phyloP scores from a whole-genome alignment of 1,140 invertebrate genomes.

The Coenobita brevimanus region DNA sequence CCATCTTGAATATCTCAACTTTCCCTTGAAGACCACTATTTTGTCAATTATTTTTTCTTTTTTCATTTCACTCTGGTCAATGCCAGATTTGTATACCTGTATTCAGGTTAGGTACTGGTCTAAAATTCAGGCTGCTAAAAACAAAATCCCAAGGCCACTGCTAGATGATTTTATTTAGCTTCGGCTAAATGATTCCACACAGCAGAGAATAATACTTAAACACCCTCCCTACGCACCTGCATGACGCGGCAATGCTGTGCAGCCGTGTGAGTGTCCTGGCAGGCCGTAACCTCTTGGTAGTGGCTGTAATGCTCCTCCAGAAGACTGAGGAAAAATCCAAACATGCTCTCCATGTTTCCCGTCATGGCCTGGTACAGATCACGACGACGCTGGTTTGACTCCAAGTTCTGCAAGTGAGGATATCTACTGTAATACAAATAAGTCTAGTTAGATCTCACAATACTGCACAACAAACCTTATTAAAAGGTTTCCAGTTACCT shows the following conservation, averaged over 20 bases:
- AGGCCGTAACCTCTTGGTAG: constrained; percentile 31
- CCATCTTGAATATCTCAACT: too few relatives aligned
- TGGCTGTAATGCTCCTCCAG: constrained; percentile 85
- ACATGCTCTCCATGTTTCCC: constrained; percentile 88
- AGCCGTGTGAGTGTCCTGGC: constrained; percentile 75
- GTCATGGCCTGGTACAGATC: constrained; percentile 91
- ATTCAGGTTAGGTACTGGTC: too few relatives aligned
- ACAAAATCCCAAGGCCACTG: too few relatives aligned
- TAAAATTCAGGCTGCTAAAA: too few relatives aligned
- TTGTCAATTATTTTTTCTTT: too few relatives aligned
- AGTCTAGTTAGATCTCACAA: neutral
- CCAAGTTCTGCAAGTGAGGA: constrained; percentile 70
- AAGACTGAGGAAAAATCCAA: constrained; percentile 86
- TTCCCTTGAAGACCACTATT: too few relatives aligned
- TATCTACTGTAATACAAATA: neutral
- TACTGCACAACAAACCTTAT: too few relatives aligned
- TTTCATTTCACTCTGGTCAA: too few relatives aligned
- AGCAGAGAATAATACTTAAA: neutral
- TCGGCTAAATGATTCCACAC: neutral
- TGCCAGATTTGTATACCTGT: too few relatives aligned
- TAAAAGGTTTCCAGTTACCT: too few relatives aligned
- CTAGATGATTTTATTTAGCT: too few relatives aligned
- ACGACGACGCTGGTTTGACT: constrained; percentile 82
- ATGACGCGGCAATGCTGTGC: constrained; percentile 84
- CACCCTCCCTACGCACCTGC: constrained; percentile 72